A percentile compares a stretch with the other conserved stretches of the same genome.
phyloP scores from a whole-genome alignment of 2,797 vertebrate genomes.

The Oryzias dopingdopingensis region DNA sequence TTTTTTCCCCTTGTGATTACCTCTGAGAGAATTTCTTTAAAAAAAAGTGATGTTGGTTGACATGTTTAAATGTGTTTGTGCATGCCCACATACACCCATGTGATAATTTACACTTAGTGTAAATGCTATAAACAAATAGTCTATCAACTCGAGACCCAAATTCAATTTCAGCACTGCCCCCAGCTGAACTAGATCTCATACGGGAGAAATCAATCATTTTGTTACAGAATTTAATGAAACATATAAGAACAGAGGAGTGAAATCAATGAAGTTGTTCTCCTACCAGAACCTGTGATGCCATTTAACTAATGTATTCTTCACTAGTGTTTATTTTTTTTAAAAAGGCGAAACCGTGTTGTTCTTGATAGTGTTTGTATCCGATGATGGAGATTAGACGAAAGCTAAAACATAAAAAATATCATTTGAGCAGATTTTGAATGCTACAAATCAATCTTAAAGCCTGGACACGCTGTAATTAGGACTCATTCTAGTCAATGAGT shows the following conservation, averaged over 20 bases:
- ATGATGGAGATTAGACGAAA: no score
- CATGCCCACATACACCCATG: not conserved
- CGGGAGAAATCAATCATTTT: slow-evolving; percentile 57
- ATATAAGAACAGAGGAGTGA: slow-evolving; percentile 44
- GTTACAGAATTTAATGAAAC: slow-evolving; percentile 63
- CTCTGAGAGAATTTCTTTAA: slow-evolving; percentile 14
- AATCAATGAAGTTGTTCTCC: slow-evolving; percentile 49
- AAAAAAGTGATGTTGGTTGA: slow-evolving; percentile 34
- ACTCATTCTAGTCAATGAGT: no score
- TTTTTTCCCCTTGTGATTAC: slow-evolving; percentile 6
- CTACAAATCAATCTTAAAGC: no score
- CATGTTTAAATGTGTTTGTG: slow-evolving; percentile 17
- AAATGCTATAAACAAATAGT: slow-evolving; percentile 47
- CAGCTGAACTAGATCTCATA: slow-evolving; percentile 43
- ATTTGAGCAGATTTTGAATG: no score
- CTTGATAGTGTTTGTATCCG: not conserved
- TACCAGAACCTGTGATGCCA: slow-evolving; percentile 21
- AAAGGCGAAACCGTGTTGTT: not conserved
- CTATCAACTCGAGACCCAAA: slow-evolving; percentile 36
- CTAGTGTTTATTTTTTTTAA: slow-evolving; percentile 10
- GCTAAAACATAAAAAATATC: no score
- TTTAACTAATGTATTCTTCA: slow-evolving; percentile 37
- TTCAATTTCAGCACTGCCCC: slow-evolving; percentile 47
- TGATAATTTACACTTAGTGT: slow-evolving; percentile 24
- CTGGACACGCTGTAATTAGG: no score